Base-by-base conservation (phyloP, 1,140 invertebrate species). In the Drosophila insularis region DNA sequence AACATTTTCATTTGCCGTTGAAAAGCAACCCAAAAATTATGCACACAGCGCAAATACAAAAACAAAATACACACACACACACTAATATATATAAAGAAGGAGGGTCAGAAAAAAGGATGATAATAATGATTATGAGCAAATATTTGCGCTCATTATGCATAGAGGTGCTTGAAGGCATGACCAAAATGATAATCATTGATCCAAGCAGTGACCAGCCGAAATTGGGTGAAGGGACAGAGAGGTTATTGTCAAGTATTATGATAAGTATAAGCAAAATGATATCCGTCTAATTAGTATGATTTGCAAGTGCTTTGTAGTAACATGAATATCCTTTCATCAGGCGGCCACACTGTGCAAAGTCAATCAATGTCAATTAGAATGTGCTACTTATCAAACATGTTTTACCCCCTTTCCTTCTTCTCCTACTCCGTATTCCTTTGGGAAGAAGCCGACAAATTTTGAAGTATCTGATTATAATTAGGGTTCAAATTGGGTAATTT, bases 131-230 rank as follows among this genome's bases (percentile, higher is more conserved):
- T 60, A 60, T 50, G 43, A 50, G 74, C 69, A 85, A 85, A 85
- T 85, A 85, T 85, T 85, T 85, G 64, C 64, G 63, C 77, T 84
- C 80, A 84, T 84, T 84, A 85, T 75, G 69, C 73, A 50, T 63
- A 68, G 43, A 50, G 43, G 43, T 50, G 43, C 43, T 50, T 50
- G 17, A 4, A 10, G 43, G 43, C 43, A 50, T 50, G 43, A 17
- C 43, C 43, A 50, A 50, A 50, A 50, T 50, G 43, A 50, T 50
- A 50, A 50, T 50, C 43, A 50, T 50, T 50, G 43, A 50, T 50
- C 17, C 43, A 50, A 50, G 43, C 13, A 21, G 17, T 50, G 43
- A 50, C 43, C 43, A 50, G 43, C 14, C 27, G 27, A 27, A 46
- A 19, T 46, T 7, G 17, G 6, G 17, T 17, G 6, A 11, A 21